A percentile compares a stretch with the other conserved stretches of the same genome.
These are phyloP conservation scores for Notarius quadriscutis DNA, from an alignment of 2,113 vertebrate species.

Conservation along the genomic window DNA sequence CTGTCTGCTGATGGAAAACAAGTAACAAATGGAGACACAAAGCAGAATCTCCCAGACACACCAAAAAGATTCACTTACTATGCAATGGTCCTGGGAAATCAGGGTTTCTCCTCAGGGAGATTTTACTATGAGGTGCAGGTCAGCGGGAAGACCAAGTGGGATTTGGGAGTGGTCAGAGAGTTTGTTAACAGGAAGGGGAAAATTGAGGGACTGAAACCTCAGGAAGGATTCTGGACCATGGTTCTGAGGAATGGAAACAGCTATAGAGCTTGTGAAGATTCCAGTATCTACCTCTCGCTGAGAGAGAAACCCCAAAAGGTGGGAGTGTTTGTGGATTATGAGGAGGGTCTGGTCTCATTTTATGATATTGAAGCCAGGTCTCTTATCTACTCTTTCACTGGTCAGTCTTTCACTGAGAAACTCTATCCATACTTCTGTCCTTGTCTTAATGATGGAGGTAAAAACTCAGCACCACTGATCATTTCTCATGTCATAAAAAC, in stretches of 20 bases:
- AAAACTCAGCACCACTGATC: slow-evolving; percentile 15
- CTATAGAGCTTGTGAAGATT: not conserved
- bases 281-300: not conserved
- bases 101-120: slow-evolving; percentile 16
- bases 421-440: slow-evolving; percentile 23
- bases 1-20: slow-evolving; percentile 2
- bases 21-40: not conserved
- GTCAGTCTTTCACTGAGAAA: slow-evolving; percentile 27
- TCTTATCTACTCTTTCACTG: slow-evolving; percentile 34
- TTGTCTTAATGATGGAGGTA: not conserved
- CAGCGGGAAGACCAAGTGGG: not conserved
- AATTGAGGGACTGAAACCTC: not conserved
- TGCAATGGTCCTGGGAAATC: not conserved
- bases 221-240: not conserved
- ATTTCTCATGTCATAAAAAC: not conserved
- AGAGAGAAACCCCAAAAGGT: slow-evolving; percentile 16
- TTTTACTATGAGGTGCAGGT: slow-evolving; percentile 33
- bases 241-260: not conserved
- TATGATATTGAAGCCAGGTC: not conserved
- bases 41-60: not conserved
- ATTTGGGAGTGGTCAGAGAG: slow-evolving; percentile 3
- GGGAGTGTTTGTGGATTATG: slow-evolving; percentile 29
- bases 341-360: slow-evolving; percentile 27
- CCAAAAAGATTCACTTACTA: slow-evolving; percentile 8
- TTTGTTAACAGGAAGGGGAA: not conserved